phyloP scores from a whole-genome alignment of 2,797 vertebrate genomes.

The Anomalospiza imberbis region DNA sequence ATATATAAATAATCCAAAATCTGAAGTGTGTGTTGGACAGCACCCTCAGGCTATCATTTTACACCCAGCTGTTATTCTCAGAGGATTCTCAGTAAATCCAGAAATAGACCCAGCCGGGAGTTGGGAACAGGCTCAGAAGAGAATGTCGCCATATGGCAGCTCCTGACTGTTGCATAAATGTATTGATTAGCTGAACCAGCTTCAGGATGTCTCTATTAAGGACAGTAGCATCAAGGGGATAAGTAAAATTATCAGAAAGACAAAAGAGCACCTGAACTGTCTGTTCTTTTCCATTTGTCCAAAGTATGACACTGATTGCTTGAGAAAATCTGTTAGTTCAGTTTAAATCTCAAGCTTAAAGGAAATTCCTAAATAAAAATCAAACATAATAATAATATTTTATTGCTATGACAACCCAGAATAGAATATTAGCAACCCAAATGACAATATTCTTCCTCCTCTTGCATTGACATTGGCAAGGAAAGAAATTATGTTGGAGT shows the following conservation, averaged over 20 bases:
- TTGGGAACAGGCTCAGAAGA: slow-evolving; percentile 46
- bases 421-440: not conserved
- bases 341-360: not conserved
- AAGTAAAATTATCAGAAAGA: not conserved
- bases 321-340: not conserved
- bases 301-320: fast-evolving
- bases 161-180: slow-evolving; percentile 53
- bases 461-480: not conserved
- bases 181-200: slow-evolving; percentile 51
- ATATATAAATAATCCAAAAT: slow-evolving; percentile 63
- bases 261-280: not conserved
- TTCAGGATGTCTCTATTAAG: slow-evolving; percentile 58
- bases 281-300: not conserved
- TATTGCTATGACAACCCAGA: slow-evolving; percentile 16
- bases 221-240: not conserved
- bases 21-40: slow-evolving; percentile 59
- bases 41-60: slow-evolving; percentile 67
- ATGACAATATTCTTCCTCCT: not conserved
- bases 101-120: slow-evolving; percentile 59
- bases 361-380: slow-evolving; percentile 17
- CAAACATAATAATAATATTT: not conserved
- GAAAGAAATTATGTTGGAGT: not conserved
- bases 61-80: slow-evolving; percentile 70
- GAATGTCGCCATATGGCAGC: slow-evolving; percentile 66
- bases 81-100: slow-evolving; percentile 62